A percentile compares a stretch with the other conserved stretches of the same genome.
Conservation (phyloP, 2,888 invertebrate genomes). For the Chorisops tibialis region DNA sequence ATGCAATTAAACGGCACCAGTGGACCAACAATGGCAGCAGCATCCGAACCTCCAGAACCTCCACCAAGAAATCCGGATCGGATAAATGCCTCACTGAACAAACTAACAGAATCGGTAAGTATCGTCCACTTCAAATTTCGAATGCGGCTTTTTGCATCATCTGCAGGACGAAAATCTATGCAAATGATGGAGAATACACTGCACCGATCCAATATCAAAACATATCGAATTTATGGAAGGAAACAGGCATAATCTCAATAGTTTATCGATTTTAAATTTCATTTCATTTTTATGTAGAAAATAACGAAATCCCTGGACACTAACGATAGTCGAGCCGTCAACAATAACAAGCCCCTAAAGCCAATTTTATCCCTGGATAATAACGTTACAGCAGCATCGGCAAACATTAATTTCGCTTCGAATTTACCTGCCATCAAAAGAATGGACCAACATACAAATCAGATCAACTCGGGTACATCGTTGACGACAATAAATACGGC, state of each 20-base stretch:
- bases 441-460: not conserved
- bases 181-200: not conserved
- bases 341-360: conserved; percentile 49
- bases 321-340: conserved; percentile 43
- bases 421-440: not conserved
- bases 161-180: too few species aligned
- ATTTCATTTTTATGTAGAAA: conserved; percentile 41
- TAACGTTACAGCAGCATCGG: conserved; percentile 28
- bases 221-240: too few species aligned
- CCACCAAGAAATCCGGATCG: conserved; percentile 53
- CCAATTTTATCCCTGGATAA: conserved; percentile 48
- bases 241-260: not conserved
- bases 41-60: conserved; percentile 53
- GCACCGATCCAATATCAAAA: not conserved
- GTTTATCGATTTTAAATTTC: not conserved
- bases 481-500: not conserved
- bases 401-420: not conserved
- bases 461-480: too few species aligned
- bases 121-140: conserved; percentile 14
- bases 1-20: conserved; percentile 52
- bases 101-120: conserved; percentile 52
- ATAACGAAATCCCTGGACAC: conserved; percentile 50
- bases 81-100: conserved; percentile 52
- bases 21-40: conserved; percentile 51
- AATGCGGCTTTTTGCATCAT: not conserved